Conservation (phyloP, 1,140 invertebrate species). For the Hyles euphorbiae region DNA sequence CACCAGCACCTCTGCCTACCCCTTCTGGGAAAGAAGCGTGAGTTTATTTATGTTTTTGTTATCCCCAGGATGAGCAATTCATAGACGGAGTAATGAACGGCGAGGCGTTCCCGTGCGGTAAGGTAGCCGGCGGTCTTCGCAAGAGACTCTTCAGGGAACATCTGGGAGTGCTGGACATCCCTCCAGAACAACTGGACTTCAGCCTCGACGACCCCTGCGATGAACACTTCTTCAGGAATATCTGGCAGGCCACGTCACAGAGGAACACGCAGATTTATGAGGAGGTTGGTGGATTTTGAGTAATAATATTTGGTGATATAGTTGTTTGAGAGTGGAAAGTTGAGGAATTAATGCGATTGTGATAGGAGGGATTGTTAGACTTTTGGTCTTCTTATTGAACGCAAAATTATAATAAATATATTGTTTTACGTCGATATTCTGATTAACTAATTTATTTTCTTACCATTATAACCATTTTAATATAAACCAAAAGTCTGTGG, state of each 20-base stretch:
- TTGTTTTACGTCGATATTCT: too few relatives aligned
- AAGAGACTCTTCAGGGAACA: conserved; percentile 94
- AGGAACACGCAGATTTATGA: conserved; percentile 92
- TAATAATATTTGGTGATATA: not conserved
- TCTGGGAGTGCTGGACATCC: conserved; percentile 79
- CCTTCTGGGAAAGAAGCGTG: too few relatives aligned
- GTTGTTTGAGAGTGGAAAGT: too few relatives aligned
- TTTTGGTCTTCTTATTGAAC: too few relatives aligned
- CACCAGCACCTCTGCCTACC: too few relatives aligned
- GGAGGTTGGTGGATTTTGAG: conserved; percentile 63
- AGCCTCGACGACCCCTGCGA: conserved; percentile 85
- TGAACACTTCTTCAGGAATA: conserved; percentile 86
- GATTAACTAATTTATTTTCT: too few relatives aligned
- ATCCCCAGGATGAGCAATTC: conserved; percentile 85
- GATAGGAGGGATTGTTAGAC: too few relatives aligned
- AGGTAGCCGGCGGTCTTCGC: conserved; percentile 89
- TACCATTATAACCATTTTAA: too few relatives aligned
- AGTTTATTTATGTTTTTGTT: not conserved
- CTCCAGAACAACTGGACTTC: conserved; percentile 66
- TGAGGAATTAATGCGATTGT: too few relatives aligned
- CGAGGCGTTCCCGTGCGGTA: conserved; percentile 85
- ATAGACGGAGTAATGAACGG: conserved; percentile 88
- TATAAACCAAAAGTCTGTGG: too few relatives aligned
- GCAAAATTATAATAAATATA: too few relatives aligned
- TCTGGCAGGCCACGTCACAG: conserved; percentile 87